Conservation (phyloP, 2,113 vertebrate genomes). For the Poeciliopsis retropinna region DNA sequence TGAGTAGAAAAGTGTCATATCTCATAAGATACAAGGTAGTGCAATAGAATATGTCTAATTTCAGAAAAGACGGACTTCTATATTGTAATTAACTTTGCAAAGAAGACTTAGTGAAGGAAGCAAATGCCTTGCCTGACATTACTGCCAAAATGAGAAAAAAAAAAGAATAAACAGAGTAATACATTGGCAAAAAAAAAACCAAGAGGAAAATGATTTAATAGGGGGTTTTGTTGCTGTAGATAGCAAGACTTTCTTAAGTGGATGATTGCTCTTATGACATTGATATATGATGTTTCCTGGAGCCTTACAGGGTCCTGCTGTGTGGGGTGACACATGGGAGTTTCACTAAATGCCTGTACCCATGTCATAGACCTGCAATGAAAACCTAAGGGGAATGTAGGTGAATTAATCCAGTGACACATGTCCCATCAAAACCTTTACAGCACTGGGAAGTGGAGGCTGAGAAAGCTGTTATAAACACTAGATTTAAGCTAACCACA, state of each 20-base stretch:
- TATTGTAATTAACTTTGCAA: slow-evolving; percentile 18
- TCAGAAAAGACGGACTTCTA: slow-evolving; percentile 31
- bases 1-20: slow-evolving; percentile 28
- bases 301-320: slow-evolving; percentile 67
- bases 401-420: slow-evolving; percentile 69
- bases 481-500: neutral
- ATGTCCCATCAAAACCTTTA: slow-evolving; percentile 66
- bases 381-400: slow-evolving; percentile 55
- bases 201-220: slow-evolving; percentile 57
- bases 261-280: slow-evolving; percentile 76
- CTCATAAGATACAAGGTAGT: slow-evolving; percentile 5
- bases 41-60: slow-evolving; percentile 19
- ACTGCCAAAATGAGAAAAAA: neutral
- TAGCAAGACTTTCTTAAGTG: slow-evolving; percentile 69
- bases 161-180: slow-evolving; percentile 31
- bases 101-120: slow-evolving; percentile 18
- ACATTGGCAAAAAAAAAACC: slow-evolving; percentile 22
- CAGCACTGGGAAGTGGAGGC: slow-evolving; percentile 43
- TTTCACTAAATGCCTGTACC: slow-evolving; percentile 68
- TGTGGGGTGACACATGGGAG: slow-evolving; percentile 72
- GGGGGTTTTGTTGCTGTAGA: slow-evolving; percentile 59
- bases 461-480: slow-evolving; percentile 33
- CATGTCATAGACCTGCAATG: slow-evolving; percentile 61
- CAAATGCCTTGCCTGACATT: slow-evolving; percentile 24
- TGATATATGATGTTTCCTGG: slow-evolving; percentile 76